Conservation (phyloP, 2,113 vertebrate genomes). For the Nipponia nippon region DNA sequence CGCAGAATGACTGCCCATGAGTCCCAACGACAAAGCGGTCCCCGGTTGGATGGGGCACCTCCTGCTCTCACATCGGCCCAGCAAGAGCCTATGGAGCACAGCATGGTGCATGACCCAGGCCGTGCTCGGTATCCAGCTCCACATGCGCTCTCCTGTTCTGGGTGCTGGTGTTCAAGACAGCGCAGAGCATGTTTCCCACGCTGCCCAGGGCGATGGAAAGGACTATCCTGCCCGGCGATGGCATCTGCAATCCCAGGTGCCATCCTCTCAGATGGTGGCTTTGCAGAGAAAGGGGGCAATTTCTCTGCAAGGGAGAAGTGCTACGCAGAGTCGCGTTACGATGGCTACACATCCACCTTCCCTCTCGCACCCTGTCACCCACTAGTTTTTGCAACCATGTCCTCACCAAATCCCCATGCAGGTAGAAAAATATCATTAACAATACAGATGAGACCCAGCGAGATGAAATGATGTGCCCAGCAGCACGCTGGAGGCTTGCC, state of each 20-base stretch:
- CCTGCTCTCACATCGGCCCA: not conserved
- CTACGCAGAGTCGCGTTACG: fast-evolving
- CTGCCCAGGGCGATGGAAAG: not conserved
- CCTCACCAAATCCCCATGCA: not conserved
- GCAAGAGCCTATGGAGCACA: not conserved
- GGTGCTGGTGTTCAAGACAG: too few relatives aligned
- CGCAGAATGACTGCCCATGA: not conserved
- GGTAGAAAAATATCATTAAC: not conserved
- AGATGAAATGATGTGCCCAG: not conserved
- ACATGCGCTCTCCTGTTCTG: fast-evolving
- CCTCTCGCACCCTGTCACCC: not conserved
- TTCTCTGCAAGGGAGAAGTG: not conserved
- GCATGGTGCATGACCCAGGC: not conserved
- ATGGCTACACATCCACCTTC: not conserved
- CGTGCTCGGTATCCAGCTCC: not conserved
- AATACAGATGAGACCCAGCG: not conserved
- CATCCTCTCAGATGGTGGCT: not conserved
- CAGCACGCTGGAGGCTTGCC: not conserved
- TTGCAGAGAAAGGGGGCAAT: not conserved
- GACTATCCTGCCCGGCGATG: not conserved
- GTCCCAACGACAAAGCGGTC: not conserved
- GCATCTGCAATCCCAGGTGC: not conserved
- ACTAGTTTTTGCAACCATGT: not conserved
- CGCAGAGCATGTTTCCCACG: not conserved
- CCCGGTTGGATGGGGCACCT: not conserved